Conservation (phyloP, 2,888 invertebrate species). For the Sminthurinus aureus region DNA sequence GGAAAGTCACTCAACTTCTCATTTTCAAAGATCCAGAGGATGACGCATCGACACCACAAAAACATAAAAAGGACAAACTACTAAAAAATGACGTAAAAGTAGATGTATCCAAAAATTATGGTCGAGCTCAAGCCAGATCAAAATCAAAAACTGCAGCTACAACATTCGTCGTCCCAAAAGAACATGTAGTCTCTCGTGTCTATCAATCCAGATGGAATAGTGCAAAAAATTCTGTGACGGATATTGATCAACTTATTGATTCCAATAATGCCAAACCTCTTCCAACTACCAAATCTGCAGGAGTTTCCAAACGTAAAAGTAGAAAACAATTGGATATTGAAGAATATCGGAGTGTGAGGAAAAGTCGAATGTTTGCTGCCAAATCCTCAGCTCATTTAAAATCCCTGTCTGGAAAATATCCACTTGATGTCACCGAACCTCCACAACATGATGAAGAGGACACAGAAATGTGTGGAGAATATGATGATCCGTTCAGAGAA, state of each 20-base stretch:
- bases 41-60: background rate
- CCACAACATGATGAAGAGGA: background rate
- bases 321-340: background rate
- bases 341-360: conserved; percentile 9
- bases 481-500: conserved; percentile 19
- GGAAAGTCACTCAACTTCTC: background rate
- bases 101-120: background rate
- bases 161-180: background rate
- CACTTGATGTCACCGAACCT: conserved; percentile 6
- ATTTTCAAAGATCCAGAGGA: background rate
- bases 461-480: background rate
- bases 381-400: background rate
- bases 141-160: background rate
- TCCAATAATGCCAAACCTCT: too few relatives aligned
- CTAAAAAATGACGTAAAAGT: background rate
- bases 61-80: background rate
- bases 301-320: background rate
- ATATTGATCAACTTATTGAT: background rate
- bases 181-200: background rate
- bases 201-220: background rate
- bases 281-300: background rate
- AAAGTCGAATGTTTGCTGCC: background rate
- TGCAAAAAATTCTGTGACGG: background rate
- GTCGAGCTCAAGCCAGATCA: background rate
- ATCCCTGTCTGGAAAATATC: conserved; percentile 12